Base-by-base conservation (phyloP, 2,888 invertebrate species). In the Penaeus monodon region DNA sequence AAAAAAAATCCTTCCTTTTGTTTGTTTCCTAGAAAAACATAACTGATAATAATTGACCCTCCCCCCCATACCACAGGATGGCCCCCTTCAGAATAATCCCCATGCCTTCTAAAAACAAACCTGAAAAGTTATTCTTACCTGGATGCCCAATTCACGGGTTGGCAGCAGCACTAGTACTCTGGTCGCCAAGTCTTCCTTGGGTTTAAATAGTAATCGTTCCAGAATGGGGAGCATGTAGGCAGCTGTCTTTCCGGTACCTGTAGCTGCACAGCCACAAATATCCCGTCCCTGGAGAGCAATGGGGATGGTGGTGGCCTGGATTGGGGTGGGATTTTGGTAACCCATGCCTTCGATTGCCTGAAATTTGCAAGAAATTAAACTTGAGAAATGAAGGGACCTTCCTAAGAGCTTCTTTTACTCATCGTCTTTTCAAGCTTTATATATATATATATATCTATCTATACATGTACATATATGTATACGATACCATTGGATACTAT, bases 151-250 rank as follows among this genome's bases (percentile, higher is more conserved):
- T 93, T 99, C 99, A 92, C 99, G 94, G 0, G 99, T 99, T 0
- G 99, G 99, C 49, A 99, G 98, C 33, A 99, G 93, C 10, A 99
- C 97, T 14, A 99, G 93, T 0, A 99, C 99, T 90, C 97, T 93
- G 0, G 96, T 96, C 4, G 94, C 94, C 74, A 94, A 92, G 90
- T 85, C 91, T 63, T 95, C 94, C 65, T 95, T 94, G 0, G 98
- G 96, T 91, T 96, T 95, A 92, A 97, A 99, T 22, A 99, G 93
- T 89, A 99, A 94, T 90, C 99, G 94, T 93, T 99, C 99, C 83
- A 99, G 92, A 2, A 98, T 98, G 0, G 99, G 99, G 91, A 99
- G 93, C 97, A 99, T 99, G 92, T 99, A 99, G 0, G 99, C 99
- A 0, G 98, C 98, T 0, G 99, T 99, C 94, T 99, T 99, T 84